phyloP scores from a whole-genome alignment of 2,113 vertebrate genomes.

The Mesitornis unicolor region DNA sequence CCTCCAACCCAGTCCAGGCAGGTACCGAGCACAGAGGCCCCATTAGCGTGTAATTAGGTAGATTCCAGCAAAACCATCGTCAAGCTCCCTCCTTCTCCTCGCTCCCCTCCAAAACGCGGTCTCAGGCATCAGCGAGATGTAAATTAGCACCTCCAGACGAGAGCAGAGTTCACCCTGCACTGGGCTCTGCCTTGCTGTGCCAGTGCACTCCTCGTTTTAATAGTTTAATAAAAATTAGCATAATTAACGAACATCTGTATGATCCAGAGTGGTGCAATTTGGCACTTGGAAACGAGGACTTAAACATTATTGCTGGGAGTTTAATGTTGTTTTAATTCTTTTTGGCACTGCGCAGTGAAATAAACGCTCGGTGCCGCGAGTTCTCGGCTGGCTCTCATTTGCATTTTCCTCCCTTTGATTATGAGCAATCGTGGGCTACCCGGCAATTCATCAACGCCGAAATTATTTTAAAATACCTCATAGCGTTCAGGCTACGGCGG shows the following conservation, averaged over 20 bases:
- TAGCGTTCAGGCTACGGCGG: constrained; percentile 25
- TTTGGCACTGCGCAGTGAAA: constrained; percentile 75
- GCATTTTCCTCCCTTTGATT: constrained; percentile 76
- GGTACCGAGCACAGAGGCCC: constrained; percentile 7
- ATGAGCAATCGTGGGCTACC: constrained; percentile 69
- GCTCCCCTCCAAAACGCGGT: neutral
- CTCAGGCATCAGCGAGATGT: constrained; percentile 54
- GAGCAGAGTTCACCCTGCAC: constrained; percentile 75
- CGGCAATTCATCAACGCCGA: constrained; percentile 73
- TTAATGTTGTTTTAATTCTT: constrained; percentile 88
- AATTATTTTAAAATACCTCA: constrained; percentile 75
- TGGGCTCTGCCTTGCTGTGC: constrained; percentile 74
- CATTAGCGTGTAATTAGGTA: constrained; percentile 30
- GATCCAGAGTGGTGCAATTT: constrained; percentile 82
- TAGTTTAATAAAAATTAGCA: constrained; percentile 88
- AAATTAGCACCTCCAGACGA: constrained; percentile 72
- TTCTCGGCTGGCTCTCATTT: constrained; percentile 76
- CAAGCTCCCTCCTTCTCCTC: neutral
- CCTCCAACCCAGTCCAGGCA: neutral
- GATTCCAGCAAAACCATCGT: constrained; percentile 45
- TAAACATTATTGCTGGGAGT: constrained; percentile 79
- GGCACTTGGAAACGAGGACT: constrained; percentile 81
- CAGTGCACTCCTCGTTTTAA: constrained; percentile 80
- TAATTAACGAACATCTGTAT: constrained; percentile 89
- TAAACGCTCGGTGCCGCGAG: constrained; percentile 69